Base-by-base conservation (phyloP, 2,888 invertebrate species). In the Mactromeris polynyma region DNA sequence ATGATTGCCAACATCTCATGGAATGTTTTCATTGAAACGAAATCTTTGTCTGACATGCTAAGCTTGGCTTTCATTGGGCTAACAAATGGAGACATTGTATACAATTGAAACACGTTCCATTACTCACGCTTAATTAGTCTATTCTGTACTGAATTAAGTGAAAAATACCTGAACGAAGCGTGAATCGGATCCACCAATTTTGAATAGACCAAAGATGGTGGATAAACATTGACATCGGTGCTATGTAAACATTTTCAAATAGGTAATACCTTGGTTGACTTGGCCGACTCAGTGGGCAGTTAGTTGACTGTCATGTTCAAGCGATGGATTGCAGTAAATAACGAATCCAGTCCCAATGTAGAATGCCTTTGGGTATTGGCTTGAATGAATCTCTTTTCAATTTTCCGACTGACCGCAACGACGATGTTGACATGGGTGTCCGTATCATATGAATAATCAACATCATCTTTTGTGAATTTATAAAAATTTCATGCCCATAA, bases 111-210 rank as follows among this genome's bases (percentile, higher is more conserved):
- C 86, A 78, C 82, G 58, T 91, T 81, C 91, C 81, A 90, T 91
- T 90, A 89, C 89, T 90, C 88, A 78, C 58, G 83, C 58, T 89
- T 90, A 90, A 90, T 90, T 90, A 91, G 85, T 87, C 88, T 83
- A 86, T 91, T 90, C 88, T 87, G 40, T 87, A 78, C 81, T 83
- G 85, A 90, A 91, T 91, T 88, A 90, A 89, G 89, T 91, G 91
- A 89, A 90, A 89, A 90, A 86, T 87, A 80, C 33, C 83, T 54
- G 82, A 85, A 83, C 42, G 81, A 51, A 79, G 85, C 64, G 17
- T 78, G 46, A 89, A 89, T 85, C 81, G 85, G 80, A 83, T 82
- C 87, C 79, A 80, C 69, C 73, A 83, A 64, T 31, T 51, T 40
- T 87, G 85, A 89, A 91, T 73, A 84, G 89, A 51, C 31, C 38